A percentile compares a stretch with the other conserved stretches of the same genome.
These are phyloP conservation scores for Python bivittatus DNA, from an alignment of 2,113 vertebrate species.

Conservation along the genomic window DNA sequence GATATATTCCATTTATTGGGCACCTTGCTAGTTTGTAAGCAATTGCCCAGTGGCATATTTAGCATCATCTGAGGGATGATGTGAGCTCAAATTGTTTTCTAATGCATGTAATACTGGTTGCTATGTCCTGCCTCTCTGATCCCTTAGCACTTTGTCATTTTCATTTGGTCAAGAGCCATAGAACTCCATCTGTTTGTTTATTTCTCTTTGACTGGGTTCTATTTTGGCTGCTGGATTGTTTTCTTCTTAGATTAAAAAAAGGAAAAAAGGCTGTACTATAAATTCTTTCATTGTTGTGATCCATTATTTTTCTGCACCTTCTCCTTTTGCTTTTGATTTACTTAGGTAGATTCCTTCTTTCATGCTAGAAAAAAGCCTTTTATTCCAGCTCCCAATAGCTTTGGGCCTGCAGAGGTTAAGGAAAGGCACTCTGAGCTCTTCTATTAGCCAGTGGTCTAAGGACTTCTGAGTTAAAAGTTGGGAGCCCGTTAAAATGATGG, in stretches of 20 bases:
- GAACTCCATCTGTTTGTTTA: conserved; percentile 1
- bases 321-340: background rate
- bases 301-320: conserved; percentile 9
- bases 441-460: background rate
- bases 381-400: background rate
- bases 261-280: conserved; percentile 32
- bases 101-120: conserved; percentile 39
- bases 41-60: conserved; percentile 16
- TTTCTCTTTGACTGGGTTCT: background rate
- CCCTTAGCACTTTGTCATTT: conserved; percentile 27
- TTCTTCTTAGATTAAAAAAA: conserved; percentile 15
- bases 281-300: conserved; percentile 44
- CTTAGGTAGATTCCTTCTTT: background rate
- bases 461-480: background rate
- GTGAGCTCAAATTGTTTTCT: conserved; percentile 23
- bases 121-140: background rate
- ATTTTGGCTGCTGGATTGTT: background rate
- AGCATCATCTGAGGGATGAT: conserved; percentile 9
- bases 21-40: conserved; percentile 16
- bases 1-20: background rate
- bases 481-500: background rate
- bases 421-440: background rate
- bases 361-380: background rate
- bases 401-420: background rate
- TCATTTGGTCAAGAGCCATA: background rate